Percentiles rank a stretch among this genome's conserved stretches.
Evolutionary conservation across 92 coral and sea anemone species (phyloP).

Genomic region (Desmophyllum pertusum): DNA sequence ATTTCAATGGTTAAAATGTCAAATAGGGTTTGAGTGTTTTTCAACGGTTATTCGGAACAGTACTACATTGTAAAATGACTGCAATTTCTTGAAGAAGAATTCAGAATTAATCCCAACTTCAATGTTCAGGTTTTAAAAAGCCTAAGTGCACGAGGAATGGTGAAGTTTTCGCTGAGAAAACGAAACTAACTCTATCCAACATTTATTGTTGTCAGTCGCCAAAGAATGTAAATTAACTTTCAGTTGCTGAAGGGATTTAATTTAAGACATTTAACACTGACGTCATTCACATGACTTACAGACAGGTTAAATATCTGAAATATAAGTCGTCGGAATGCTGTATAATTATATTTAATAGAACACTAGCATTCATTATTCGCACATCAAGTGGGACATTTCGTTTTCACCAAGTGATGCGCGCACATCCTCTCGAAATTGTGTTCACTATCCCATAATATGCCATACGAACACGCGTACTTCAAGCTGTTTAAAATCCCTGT

Average conservation of each 20-base stretch:
- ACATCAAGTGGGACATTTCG: not conserved
- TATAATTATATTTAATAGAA: not conserved
- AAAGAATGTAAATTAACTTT: not conserved
- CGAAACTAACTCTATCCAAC: not conserved
- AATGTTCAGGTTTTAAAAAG: not conserved
- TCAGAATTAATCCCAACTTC: not conserved
- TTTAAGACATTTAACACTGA: not conserved
- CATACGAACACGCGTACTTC: not conserved
- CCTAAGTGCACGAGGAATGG: not conserved
- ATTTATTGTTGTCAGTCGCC: not conserved
- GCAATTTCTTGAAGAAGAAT: not conserved
- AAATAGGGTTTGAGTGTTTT: not conserved
- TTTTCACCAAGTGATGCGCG: not conserved
- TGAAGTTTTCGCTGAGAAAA: not conserved
- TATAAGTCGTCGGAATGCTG: not conserved
- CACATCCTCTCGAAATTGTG: not conserved
- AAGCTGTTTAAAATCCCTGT: not conserved
- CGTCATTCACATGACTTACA: not conserved
- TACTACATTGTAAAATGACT: not conserved
- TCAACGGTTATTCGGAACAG: not conserved
- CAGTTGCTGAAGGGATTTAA: not conserved
- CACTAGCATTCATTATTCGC: not conserved
- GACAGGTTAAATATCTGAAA: no score
- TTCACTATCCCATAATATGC: constrained; percentile 10
- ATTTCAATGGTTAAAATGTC: not conserved